Conservation (phyloP, 2,113 vertebrate species). For the Aviceda subcristata region DNA sequence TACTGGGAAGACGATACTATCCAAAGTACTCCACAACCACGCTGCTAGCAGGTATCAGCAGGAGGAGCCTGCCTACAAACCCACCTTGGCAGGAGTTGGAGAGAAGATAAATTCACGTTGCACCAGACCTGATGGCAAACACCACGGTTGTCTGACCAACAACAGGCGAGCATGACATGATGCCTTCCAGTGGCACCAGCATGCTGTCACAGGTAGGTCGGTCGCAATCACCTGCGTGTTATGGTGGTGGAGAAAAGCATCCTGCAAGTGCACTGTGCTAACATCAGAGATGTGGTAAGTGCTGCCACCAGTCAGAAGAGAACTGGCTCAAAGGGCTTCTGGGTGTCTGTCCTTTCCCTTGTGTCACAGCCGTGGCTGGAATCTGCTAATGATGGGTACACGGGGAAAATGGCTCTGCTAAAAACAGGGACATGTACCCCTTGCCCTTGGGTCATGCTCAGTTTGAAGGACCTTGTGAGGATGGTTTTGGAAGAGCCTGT, state of each 20-base stretch:
- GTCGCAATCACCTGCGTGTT: too few species aligned
- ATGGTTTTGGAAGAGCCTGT: background rate
- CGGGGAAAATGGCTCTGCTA: background rate
- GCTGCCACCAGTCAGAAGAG: background rate
- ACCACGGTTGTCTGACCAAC: background rate
- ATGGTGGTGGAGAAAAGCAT: background rate
- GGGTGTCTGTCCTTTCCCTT: background rate
- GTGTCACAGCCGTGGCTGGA: background rate
- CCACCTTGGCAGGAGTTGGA: background rate
- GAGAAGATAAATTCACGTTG: background rate
- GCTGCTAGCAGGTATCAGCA: background rate
- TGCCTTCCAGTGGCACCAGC: background rate
- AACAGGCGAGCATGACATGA: rapidly evolving
- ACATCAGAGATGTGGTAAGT: background rate
- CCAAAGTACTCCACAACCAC: background rate
- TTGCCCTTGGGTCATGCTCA: rapidly evolving
- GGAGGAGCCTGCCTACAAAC: background rate
- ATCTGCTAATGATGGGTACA: background rate
- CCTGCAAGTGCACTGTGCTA: background rate
- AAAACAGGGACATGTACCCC: background rate
- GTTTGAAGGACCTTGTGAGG: background rate
- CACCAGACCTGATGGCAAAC: background rate
- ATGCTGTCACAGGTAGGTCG: background rate
- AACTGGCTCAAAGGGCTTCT: background rate
- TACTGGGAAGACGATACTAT: background rate